These are phyloP conservation scores for Cynopterus brachyotis DNA, from an alignment of 2,113 vertebrate species.

Conservation along the genomic window DNA sequence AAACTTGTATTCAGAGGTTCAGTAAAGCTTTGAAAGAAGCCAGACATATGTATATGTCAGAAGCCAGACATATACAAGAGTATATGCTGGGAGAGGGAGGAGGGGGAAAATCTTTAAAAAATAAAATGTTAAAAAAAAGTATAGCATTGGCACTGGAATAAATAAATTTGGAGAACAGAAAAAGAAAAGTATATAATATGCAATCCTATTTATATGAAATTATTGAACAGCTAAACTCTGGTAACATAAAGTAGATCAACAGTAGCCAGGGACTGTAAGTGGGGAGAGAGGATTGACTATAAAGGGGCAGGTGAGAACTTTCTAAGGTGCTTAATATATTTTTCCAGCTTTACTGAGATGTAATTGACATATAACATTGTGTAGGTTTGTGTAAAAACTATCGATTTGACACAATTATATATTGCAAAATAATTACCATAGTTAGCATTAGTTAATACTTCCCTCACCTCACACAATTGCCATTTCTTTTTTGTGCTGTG, in stretches of 20 bases:
- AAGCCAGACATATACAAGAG: background rate
- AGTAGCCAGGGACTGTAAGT: background rate
- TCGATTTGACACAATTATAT: background rate
- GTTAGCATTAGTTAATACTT: background rate
- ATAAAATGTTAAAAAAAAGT: no score
- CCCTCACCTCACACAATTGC: background rate
- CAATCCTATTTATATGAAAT: background rate
- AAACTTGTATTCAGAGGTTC: background rate
- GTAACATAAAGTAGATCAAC: background rate
- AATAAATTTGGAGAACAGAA: no score
- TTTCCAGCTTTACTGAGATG: background rate
- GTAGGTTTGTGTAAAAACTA: background rate
- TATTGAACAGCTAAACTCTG: background rate
- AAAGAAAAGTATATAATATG: background rate
- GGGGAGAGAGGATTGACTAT: background rate
- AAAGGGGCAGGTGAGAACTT: background rate
- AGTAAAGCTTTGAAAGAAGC: background rate
- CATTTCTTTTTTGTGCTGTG: background rate
- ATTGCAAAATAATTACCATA: background rate
- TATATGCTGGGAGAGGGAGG: background rate
- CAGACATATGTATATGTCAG: no score
- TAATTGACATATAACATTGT: background rate
- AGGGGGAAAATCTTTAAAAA: no score
- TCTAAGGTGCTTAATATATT: background rate
- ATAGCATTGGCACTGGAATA: no score